Evolutionary conservation across 2,888 invertebrate genomes (phyloP), one percentile per base, ranked within the genome.

Genomic region (Coenonympha glycerion): DNA sequence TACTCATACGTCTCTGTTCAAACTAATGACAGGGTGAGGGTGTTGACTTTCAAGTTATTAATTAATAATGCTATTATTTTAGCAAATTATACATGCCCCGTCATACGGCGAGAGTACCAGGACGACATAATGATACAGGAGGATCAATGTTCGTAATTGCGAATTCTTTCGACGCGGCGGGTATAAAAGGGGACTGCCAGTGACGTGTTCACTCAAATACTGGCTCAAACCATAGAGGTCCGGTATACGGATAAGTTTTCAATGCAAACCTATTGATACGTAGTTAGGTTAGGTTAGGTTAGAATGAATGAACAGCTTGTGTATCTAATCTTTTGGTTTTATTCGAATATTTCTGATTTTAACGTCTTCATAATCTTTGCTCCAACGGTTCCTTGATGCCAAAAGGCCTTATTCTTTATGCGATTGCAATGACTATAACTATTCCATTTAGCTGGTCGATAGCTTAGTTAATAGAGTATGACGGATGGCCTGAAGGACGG

Each of bases 11-110:
- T 76, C 83, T 79, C 76, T 70, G 73, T 74, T 76, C 71, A 70
- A 79, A 82, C 81, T 83, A 82, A 83, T 84, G 86, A 84, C 81
- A 80, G 82, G 81, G 78, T 71, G 76, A 78, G 78, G 73, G 73
- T 81, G 84, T 84, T 86, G 82, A 85, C 84, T 86, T 83, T 77
- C 73, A 74, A 81, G 82, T 84, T 82, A 84, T 79, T 86, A 86
- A 86, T 86, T 86, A 85, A 83, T 83, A 79, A 73, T 73, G 75
- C 76, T 81, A 79, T 81, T 83, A 82, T 83, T 84, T 75, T 70
- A 73, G 71, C 68, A 61, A 62, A 73, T 74, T 71, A 75, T 68
- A 71, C 58, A 65, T 65, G 71, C 63, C 42, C 9, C 49, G 50
- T 51, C 39, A 55, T 47, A 52, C 40, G 42, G 36, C 26, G 30